Conservation (phyloP, 2,888 invertebrate species). For the Anagyrus pseudococci region DNA sequence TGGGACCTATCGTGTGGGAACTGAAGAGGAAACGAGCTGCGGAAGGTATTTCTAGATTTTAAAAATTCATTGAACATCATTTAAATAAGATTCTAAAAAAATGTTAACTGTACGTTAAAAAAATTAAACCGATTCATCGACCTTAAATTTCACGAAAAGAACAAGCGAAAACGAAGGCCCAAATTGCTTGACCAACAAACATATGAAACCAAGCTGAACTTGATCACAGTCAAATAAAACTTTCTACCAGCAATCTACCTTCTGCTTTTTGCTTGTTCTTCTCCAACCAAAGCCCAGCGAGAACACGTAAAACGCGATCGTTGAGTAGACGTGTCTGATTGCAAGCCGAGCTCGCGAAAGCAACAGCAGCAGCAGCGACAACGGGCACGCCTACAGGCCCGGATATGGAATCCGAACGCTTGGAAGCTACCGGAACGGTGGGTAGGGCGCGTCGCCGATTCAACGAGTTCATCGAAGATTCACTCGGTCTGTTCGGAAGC, state of each 20-base stretch:
- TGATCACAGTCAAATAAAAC: too few relatives aligned
- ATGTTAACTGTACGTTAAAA: too few relatives aligned
- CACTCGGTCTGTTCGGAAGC: slow-evolving; percentile 78
- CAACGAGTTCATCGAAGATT: slow-evolving; percentile 80
- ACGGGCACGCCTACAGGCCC: too few relatives aligned
- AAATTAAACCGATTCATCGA: too few relatives aligned
- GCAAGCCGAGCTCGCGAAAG: slow-evolving; percentile 17
- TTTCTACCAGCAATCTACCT: too few relatives aligned
- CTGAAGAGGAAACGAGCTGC: slow-evolving; percentile 72
- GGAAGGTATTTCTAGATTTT: slow-evolving; percentile 31
- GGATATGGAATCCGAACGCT: slow-evolving; percentile 47
- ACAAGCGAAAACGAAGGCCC: too few relatives aligned
- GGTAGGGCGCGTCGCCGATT: slow-evolving; percentile 76
- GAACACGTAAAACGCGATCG: slow-evolving; percentile 13
- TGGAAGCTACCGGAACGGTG: slow-evolving; percentile 56
- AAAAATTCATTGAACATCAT: too few relatives aligned
- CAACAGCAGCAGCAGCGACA: slow-evolving; percentile 45
- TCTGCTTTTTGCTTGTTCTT: neutral
- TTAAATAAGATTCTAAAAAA: too few relatives aligned
- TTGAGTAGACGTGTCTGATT: slow-evolving; percentile 38
- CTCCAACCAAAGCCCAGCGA: neutral
- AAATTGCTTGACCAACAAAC: too few relatives aligned
- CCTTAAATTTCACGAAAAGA: too few relatives aligned
- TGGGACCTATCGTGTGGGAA: slow-evolving; percentile 86
- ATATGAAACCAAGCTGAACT: too few relatives aligned